Evolutionary conservation across 2,888 invertebrate species (phyloP), one percentile per base, ranked within the genome.

Genomic region (Drosophila macrospina): DNA sequence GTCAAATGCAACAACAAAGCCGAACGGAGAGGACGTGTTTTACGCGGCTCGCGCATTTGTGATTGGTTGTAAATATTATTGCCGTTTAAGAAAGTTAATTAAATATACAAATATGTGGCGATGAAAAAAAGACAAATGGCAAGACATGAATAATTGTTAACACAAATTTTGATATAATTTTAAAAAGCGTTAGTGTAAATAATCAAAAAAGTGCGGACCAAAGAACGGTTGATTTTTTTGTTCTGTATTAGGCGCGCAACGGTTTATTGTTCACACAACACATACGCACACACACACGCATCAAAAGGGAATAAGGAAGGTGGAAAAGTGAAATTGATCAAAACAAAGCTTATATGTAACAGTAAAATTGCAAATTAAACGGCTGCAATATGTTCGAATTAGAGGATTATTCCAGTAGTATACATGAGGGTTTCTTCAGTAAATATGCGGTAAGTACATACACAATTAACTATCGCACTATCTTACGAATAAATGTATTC

Each of bases 331-430:
- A 47, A 74, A 56, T 60, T 47, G 74, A 85, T 74, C 80, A 84
- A 83, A 85, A 86, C 81, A 80, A 85, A 85, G 68, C 47, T 57
- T 54, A 68, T 65, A 66, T 67, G 68, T 59, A 78, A 68, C 57
- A 64, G 62, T 66, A 63, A 52, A 65, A 55, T 55, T 44, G 45
- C 15, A 28, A 45, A 65, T 50, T 20, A 45, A 62, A 51, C 59
- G 54, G 52, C 26, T 44, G 42, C 59, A 88, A 93, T 93, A 95
- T 94, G 94, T 94, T 94, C 93, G 94, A 95, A 94, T 93, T 95
- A 93, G 93, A 94, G 94, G 95, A 94, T 93, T 95, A 94, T 93
- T 94, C 94, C 86, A 92, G 93, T 91, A 93, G 94, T 93, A 95
- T 94, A 93, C 93, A 93, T 93, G 94, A 94, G 93, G 94, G 94